phyloP scores from a whole-genome alignment of 2,888 invertebrate genomes.

The Lamellibrachia satsuma region DNA sequence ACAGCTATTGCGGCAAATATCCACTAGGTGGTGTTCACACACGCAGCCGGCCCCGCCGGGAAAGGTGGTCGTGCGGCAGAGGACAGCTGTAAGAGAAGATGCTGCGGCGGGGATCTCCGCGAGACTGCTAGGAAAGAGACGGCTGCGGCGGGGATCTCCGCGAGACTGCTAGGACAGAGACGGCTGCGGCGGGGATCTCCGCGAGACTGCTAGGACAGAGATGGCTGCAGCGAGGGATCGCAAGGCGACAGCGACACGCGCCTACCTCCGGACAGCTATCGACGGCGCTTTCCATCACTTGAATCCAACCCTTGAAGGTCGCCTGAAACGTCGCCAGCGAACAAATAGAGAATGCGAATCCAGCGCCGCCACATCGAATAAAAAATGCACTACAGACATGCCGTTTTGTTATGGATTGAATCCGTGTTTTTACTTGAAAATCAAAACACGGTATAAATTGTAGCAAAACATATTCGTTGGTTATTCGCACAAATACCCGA shows the following conservation, averaged over 20 bases:
- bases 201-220: background rate
- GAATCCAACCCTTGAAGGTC: slow-evolving; percentile 98
- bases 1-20: background rate
- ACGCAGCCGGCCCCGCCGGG: background rate
- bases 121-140: background rate
- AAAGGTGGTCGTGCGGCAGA: background rate
- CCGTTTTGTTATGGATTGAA: too few species aligned
- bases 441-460: too few species aligned
- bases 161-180: background rate
- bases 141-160: background rate
- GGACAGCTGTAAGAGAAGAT: too few species aligned
- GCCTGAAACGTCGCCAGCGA: slow-evolving; percentile 68
- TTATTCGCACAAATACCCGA: too few species aligned
- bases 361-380: background rate
- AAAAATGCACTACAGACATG: background rate
- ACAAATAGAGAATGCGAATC: background rate
- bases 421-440: too few species aligned
- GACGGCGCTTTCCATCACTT: slow-evolving; percentile 97
- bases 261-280: slow-evolving; percentile 72
- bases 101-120: background rate
- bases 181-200: background rate
- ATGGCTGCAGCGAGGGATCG: background rate
- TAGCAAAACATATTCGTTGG: too few species aligned
- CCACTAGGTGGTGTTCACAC: slow-evolving; percentile 17
- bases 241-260: slow-evolving; percentile 77